phyloP scores from a whole-genome alignment of 2,797 vertebrate genomes.

The Ceryle rudis region DNA sequence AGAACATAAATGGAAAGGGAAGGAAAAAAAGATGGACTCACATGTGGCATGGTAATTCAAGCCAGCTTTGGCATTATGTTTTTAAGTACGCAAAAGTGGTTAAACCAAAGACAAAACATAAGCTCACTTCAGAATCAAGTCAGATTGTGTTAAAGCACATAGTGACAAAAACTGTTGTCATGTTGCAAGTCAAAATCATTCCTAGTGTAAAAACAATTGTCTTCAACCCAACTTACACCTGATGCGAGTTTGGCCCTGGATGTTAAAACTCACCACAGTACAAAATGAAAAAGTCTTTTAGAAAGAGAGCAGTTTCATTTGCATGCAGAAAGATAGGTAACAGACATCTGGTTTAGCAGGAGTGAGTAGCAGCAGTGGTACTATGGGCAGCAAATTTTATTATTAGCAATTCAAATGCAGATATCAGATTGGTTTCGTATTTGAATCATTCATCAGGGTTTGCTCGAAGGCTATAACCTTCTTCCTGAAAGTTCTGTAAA shows the following conservation, averaged over 20 bases:
- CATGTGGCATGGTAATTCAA: background rate
- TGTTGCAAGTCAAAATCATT: background rate
- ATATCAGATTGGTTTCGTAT: constrained; percentile 31
- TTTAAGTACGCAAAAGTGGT: background rate
- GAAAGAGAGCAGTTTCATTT: constrained; percentile 23
- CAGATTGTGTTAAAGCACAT: background rate
- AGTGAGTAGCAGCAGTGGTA: background rate
- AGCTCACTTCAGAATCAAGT: background rate
- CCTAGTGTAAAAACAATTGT: background rate
- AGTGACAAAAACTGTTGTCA: background rate
- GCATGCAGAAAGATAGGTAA: background rate
- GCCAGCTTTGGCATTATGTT: background rate
- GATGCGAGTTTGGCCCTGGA: background rate
- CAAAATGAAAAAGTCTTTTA: background rate
- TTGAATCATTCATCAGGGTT: constrained; percentile 58
- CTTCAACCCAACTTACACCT: background rate
- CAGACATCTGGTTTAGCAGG: constrained; percentile 55
- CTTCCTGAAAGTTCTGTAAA: constrained; percentile 25
- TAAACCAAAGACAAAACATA: background rate
- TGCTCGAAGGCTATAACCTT: constrained; percentile 28
- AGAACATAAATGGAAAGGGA: accelerated
- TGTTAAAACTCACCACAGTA: background rate
- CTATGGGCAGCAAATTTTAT: constrained; percentile 14
- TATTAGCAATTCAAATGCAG: constrained; percentile 72
- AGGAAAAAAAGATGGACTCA: background rate